Evolutionary conservation across 2,113 vertebrate genomes (phyloP), one percentile per base, ranked within the genome.

Genomic region (Albula glossodonta): DNA sequence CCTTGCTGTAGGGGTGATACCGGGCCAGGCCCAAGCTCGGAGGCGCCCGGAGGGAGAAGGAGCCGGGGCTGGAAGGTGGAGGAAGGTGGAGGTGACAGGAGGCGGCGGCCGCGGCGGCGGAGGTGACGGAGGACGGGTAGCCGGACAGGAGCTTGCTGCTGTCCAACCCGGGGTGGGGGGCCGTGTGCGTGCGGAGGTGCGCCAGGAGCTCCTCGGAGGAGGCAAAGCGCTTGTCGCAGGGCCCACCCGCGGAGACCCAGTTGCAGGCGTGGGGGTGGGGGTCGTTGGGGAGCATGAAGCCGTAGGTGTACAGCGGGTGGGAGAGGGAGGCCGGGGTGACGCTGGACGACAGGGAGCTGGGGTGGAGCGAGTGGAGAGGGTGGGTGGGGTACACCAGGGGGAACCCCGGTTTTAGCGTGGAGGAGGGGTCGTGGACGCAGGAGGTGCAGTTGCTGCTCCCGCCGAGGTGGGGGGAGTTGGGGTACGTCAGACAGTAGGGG

Each of bases 271-370:
- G 98, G 51, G 97, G 96, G 91, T 94, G 94, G 41, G 97, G 96
- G 83, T 99, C 98, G 22, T 97, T 99, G 90, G 96, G 97, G 84
- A 99, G 96, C 98, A 99, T 98, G 96, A 99, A 99, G 91, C 98
- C 98, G 19, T 99, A 99, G 83, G 97, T 98, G 92, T 99, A 99
- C 87, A 99, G 96, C 0, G 98, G 98, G 87, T 99, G 98, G 0
- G 97, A 96, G 53, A 99, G 95, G 52, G 97, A 93, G 74, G 31
- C 31, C 31, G 93, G 95, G 0, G 96, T 96, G 84, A 94, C 96
- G 87, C 95, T 89, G 90, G 97, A 97, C 19, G 97, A 96, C 90
- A 98, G 91, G 52, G 97, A 93, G 89, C 95, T 94, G 78, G 94
- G 92, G 92, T 98, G 98, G 84, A 98, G 96, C 5, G 97, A 96